Evolutionary conservation across 2,797 vertebrate genomes (phyloP).

Genomic region (Gymnoscopelus microlampas): DNA sequence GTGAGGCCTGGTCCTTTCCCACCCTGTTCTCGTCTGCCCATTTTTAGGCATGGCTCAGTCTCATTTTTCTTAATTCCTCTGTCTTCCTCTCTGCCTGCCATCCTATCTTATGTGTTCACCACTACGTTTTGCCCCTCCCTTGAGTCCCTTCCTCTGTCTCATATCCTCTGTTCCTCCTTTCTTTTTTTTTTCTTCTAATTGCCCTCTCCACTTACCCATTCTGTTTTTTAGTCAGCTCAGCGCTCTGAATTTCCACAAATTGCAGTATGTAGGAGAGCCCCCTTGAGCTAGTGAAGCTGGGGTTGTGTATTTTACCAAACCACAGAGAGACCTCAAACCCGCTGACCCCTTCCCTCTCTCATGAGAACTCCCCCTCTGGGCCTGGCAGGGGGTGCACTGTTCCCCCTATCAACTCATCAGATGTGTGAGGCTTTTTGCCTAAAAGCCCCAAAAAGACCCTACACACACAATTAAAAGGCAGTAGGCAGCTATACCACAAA

Average conservation of each 20-base stretch:
- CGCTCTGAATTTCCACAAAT: conserved; percentile 71
- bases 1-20: conserved; percentile 56
- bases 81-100: conserved; percentile 45
- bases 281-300: conserved; percentile 45
- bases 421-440: conserved; percentile 33
- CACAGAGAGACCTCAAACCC: conserved; percentile 66
- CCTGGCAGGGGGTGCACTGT: conserved; percentile 32
- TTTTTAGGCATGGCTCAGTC: conserved; percentile 76
- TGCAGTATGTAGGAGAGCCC: conserved; percentile 60
- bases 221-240: conserved; percentile 65
- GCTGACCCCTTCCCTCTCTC: conserved; percentile 53
- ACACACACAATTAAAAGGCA: too few relatives aligned
- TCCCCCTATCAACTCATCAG: conserved; percentile 41
- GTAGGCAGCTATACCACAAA: background rate
- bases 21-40: conserved; percentile 73
- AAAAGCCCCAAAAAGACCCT: conserved; percentile 16
- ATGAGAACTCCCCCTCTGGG: conserved; percentile 31
- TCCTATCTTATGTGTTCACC: conserved; percentile 18
- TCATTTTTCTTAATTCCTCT: conserved; percentile 46
- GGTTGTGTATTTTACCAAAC: conserved; percentile 66
- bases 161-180: conserved; percentile 37
- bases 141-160: conserved; percentile 19
- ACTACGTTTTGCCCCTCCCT: conserved; percentile 16
- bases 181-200: conserved; percentile 40
- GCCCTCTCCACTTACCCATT: conserved; percentile 27